These are phyloP conservation scores for Reticulitermes speratus DNA, from an alignment of 1,140 invertebrate species.

Conservation along the genomic window DNA sequence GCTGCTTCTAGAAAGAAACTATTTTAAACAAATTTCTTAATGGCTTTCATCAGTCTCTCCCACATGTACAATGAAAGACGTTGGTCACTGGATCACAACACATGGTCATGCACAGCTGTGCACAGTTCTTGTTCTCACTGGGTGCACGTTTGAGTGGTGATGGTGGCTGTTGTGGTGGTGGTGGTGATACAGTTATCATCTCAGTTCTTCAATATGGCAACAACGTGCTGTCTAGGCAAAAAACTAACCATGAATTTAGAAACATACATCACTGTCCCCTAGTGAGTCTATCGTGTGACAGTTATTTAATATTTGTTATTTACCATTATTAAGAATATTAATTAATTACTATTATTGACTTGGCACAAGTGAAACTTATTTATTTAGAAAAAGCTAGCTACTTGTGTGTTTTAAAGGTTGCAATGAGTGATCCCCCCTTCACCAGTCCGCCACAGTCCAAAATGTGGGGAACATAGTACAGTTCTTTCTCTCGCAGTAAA, in stretches of 20 bases:
- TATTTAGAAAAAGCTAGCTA: conserved; percentile 19
- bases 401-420: conserved; percentile 15
- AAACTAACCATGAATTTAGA: neutral
- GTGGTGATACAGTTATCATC: neutral
- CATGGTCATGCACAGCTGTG: neutral
- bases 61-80: conserved; percentile 23
- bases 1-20: neutral
- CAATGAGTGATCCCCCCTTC: neutral
- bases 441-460: neutral
- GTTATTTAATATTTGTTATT: conserved; percentile 1
- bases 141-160: neutral
- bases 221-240: conserved; percentile 4
- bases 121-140: neutral
- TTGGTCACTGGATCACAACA: conserved; percentile 22
- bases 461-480: neutral
- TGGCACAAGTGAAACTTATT: conserved; percentile 18
- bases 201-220: neutral
- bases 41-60: neutral
- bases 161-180: neutral
- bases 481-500: neutral
- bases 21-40: neutral
- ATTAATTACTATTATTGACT: neutral
- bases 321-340: neutral
- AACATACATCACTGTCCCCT: neutral
- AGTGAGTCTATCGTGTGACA: neutral